A percentile compares a stretch with the other conserved stretches of the same genome.
phyloP scores from a whole-genome alignment of 1,140 invertebrate genomes.

The Drosophila subpulchrella region DNA sequence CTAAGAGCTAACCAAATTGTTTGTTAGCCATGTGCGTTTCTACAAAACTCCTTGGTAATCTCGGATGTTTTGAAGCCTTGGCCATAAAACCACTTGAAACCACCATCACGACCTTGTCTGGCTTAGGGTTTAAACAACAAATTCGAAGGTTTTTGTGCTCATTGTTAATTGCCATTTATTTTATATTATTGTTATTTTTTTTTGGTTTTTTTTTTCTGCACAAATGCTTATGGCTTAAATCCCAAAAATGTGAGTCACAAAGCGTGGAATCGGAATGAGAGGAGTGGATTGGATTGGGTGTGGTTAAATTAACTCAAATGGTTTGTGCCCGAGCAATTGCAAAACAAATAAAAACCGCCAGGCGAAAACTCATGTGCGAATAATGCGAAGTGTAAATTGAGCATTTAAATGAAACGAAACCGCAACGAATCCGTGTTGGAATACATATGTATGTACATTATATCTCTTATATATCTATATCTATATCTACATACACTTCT shows the following conservation, averaged over 20 bases:
- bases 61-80: constrained; percentile 35
- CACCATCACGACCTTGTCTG: constrained; percentile 29
- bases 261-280: constrained; percentile 13
- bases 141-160: constrained; percentile 39
- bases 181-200: constrained; percentile 13
- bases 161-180: constrained; percentile 52
- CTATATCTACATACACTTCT: constrained; percentile 3
- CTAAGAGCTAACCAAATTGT: too few relatives aligned
- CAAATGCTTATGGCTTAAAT: constrained; percentile 8
- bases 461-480: not conserved
- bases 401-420: constrained; percentile 55
- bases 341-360: constrained; percentile 36
- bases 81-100: constrained; percentile 31
- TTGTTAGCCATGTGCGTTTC: not conserved
- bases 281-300: constrained; percentile 17
- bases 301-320: constrained; percentile 47
- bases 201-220: constrained; percentile 6
- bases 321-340: constrained; percentile 36
- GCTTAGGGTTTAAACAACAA: constrained; percentile 25
- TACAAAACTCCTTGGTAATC: constrained; percentile 19
- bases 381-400: constrained; percentile 47
- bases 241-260: constrained; percentile 39
- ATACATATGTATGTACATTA: not conserved
- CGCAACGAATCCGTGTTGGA: constrained; percentile 18
- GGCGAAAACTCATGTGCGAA: constrained; percentile 33